Evolutionary conservation across 2,888 invertebrate genomes (phyloP), one percentile per base, ranked within the genome.

Genomic region (Onchidella celtica): DNA sequence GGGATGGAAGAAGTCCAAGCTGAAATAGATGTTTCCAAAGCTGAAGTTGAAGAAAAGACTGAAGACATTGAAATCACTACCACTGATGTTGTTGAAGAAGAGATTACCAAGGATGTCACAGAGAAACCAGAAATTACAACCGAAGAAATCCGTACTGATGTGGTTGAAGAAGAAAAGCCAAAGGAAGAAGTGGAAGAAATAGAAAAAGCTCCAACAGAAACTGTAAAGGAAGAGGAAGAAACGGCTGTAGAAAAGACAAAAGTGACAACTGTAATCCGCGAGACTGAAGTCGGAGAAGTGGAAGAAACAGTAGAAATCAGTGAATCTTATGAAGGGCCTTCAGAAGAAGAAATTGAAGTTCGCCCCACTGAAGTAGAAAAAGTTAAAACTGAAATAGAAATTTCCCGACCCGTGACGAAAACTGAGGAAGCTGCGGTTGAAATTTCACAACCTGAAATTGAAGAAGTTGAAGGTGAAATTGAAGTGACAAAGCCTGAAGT

Each of bases 311-410:
- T 70, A 36, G 77, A 47, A 36, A 69, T n/a, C n/a, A 74, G 79
- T 74, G 38, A 65, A 27, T 32, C 84, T 36, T 84, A 77, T 29
- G 79, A 79, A 27, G 77, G 81, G 47, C 80, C 79, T n/a, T 55
- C 76, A 14, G 92, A 96, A 74, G 95, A 95, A 91, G 93, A 94
- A 72, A 95, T 95, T 86, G 95, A 95, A 88, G 90, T 84, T 57
- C 84, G 84, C 79, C 74, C 76, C 34, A n/a, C 47, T 57, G 38
- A 63, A 40, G 78, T 79, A 21, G 75, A 82, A 38, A 77, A n/a
- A n/a, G n/a, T n/a, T n/a, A n/a, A n/a, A n/a, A n/a, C n/a, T n/a
- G n/a, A n/a, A n/a, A n/a, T n/a, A n/a, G n/a, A n/a, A n/a, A n/a
- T n/a, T n/a, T n/a, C n/a, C n/a, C n/a, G n/a, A n/a, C n/a, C n/a